Base-by-base conservation (phyloP, 2,113 vertebrate species). In the Prietella phreatophila region DNA sequence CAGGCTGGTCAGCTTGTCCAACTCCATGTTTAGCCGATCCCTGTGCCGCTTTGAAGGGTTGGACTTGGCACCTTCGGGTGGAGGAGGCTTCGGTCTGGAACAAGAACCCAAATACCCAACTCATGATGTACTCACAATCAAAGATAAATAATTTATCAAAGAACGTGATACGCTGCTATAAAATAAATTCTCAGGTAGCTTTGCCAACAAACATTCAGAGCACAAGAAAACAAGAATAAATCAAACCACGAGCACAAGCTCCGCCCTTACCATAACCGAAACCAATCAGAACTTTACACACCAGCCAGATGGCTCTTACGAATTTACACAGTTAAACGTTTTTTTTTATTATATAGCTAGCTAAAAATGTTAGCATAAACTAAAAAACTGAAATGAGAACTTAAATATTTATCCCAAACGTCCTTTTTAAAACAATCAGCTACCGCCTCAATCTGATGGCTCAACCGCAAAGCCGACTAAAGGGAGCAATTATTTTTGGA, bases 1-100 rank as follows among this genome's bases (percentile, higher is more conserved):
- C 92, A 97, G 92, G 87, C 86, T 93, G 13, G 94, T 96, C 91
- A 97, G 94, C 89, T 93, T 96, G 92, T 87, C 95, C 93, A 97
- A 93, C 91, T 97, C 96, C 7, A 95, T 91, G 86, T 96, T 97
- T 60, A 97, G 94, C 0, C 94, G 93, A 25, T 96, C 96, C 0
- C 94, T 90, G 90, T 97, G 96, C 5, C 94, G 91, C 88, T 97
- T 97, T 89, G 96, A 97, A 0, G 96, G 96, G 92, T 96, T 97
- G 76, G 96, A 96, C 90, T 96, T 96, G 87, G 88, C 11, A 0
- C 94, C 96, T 61, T 96, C 94, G 0, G 91, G 39, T 0, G 93
- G 93, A 0, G 90, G 89, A 0, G 94, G 94, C 88, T 95, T 96
- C 55, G 95, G 95, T 58, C 95, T 96, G 90, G 15, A n/a, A 79